Base-by-base conservation (phyloP, 2,888 invertebrate genomes). In the Melangyna quadrimaculata region DNA sequence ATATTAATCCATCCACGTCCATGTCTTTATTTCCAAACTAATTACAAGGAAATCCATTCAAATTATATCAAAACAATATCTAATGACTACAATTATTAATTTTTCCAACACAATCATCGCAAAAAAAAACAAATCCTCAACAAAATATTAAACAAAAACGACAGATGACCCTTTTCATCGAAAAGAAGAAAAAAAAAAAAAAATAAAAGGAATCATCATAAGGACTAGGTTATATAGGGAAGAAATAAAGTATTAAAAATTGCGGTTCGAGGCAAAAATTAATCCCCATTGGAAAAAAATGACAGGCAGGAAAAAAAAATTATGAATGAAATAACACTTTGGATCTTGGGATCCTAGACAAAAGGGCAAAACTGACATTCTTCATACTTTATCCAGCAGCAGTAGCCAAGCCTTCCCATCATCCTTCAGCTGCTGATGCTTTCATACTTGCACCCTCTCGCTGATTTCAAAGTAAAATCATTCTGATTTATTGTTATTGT, bases 401-500 rank as follows among this genome's bases (percentile, higher is more conserved):
- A 17, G n/a, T 3, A n/a, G 2, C 8, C 9, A 32, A n/a, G n/a
- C n/a, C 19, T 17, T 32, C n/a, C n/a, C n/a, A n/a, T 12, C 59
- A 12, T 57, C 10, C 32, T 10, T 17, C 27, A 14, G 35, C 27
- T n/a, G n/a, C 59, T 59, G 45, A 22, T 24, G 55, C 32, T 57
- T 63, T 43, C 24, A 27, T 43, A 4, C 53, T 27, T 51, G 51
- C 53, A 40, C 35, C 53, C 61, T 40, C 70, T n/a, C n/a, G n/a
- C n/a, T 55, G 14, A 35, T 67, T 78, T 75, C 61, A 77, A 80
- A 86, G 77, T 80, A 75, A 80, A 80, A 86, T 80, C 70, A 88
- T 83, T 88, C 88, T 90, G 90, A 90, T 90, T 90, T 90, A 90
- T 90, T 89, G 89, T 90, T 90, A 90, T 90, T 90, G 89, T 90